These are phyloP conservation scores for Tachystola acroxantha DNA, from an alignment of 2,888 invertebrate species.

Conservation along the genomic window DNA sequence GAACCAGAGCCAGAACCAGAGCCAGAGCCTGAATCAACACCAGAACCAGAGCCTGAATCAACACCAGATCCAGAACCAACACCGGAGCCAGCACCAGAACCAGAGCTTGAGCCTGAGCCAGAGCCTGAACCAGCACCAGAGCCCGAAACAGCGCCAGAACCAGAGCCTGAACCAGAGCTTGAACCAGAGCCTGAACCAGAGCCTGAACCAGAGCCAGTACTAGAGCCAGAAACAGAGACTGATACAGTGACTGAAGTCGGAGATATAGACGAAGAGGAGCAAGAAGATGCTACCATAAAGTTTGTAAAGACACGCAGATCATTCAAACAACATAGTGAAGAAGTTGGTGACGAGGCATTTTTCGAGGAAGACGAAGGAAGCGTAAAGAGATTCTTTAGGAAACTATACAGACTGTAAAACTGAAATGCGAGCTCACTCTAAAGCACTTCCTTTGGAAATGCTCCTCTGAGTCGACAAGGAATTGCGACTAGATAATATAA, in stretches of 20 bases:
- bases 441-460: slow-evolving; percentile 42
- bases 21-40: slow-evolving; percentile 19
- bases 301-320: not conserved
- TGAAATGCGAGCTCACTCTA: slow-evolving; percentile 41
- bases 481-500: slow-evolving; percentile 14
- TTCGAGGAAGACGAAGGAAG: slow-evolving; percentile 7
- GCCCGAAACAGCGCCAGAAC: slow-evolving; percentile 43
- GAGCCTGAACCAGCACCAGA: slow-evolving; percentile 28
- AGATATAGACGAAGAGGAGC: too few relatives aligned
- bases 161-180: slow-evolving; percentile 43
- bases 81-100: slow-evolving; percentile 50
- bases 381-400: slow-evolving; percentile 33
- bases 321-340: not conserved
- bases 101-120: slow-evolving; percentile 40
- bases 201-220: slow-evolving; percentile 39
- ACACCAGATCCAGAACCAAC: slow-evolving; percentile 40
- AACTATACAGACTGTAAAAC: slow-evolving; percentile 35
- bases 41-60: slow-evolving; percentile 43
- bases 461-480: slow-evolving; percentile 34
- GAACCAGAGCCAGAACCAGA: slow-evolving; percentile 12
- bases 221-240: slow-evolving; percentile 28
- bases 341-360: not conserved
- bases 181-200: slow-evolving; percentile 55
- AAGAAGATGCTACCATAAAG: not conserved
- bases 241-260: slow-evolving; percentile 22